Evolutionary conservation across 1,140 invertebrate species (phyloP), one percentile per base, ranked within the genome.

Genomic region (Stegodyphus mimosarum): DNA sequence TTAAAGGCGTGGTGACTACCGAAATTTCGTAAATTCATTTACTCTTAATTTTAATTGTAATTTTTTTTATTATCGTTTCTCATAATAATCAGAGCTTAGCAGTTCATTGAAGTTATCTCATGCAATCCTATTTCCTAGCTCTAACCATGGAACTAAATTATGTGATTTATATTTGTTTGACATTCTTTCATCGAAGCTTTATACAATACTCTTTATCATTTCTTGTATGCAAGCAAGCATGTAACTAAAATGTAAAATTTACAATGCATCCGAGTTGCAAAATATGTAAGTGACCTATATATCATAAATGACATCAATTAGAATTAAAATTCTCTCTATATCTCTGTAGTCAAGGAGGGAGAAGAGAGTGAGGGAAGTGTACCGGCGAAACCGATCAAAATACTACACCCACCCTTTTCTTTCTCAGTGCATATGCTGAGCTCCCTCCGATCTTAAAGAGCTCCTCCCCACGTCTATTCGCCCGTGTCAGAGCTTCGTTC

Each of bases 361-460:
- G 9, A n/a, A 60, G 15, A 60, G 15, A 9, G 9, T 15, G 55
- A 10, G 55, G 55, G 2, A 60, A 2, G 15, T 60, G 15, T 60
- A 60, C 55, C 15, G 2, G n/a, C 64, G 7, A 67, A 67, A 67
- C 15, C n/a, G n/a, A 67, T 18, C 64, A 67, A 67, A 67, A 67
- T 18, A 67, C 64, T n/a, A n/a, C 17, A 67, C 64, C 64, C 64
- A 67, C 64, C 17, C 64, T 67, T 67, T 67, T 17, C n/a, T 13
- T 13, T 67, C 7, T 67, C n/a, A 1, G 9, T 67, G 10, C 11
- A 15, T 7, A 15, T 17, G 64, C 17, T 18, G 7, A n/a, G 64
- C 55, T 60, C 55, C 55, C 55, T 60, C 55, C 55, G 9, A 9
- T 15, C 55, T 60, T 67, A 60, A 60, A 15, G 15, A 60, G 55